A percentile compares a stretch with the other conserved stretches of the same genome.
These are phyloP conservation scores for Eutrigla gurnardus DNA, from an alignment of 2,797 vertebrate genomes.

Conservation along the genomic window DNA sequence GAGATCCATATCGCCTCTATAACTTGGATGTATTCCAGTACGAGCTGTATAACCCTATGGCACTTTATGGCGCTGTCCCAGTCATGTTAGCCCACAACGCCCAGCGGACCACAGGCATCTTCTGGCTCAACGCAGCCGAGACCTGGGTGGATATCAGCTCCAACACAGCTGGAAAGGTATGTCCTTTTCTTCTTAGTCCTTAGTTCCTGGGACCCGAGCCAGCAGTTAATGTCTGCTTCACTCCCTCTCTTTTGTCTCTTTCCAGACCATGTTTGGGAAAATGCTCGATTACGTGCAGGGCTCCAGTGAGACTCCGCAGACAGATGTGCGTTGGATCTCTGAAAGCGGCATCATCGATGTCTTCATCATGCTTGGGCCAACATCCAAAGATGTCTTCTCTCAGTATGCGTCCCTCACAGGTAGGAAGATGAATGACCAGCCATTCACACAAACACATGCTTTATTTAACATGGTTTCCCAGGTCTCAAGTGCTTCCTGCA, in stretches of 20 bases:
- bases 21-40: conserved; percentile 98
- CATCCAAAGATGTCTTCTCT: conserved; percentile 84
- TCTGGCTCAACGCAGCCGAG: conserved; percentile 96
- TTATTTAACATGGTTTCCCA: not conserved
- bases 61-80: conserved; percentile 92
- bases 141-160: conserved; percentile 97
- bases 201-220: not conserved
- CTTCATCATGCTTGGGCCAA: conserved; percentile 91
- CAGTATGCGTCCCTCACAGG: conserved; percentile 94
- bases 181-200: not conserved
- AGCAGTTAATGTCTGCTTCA: not conserved
- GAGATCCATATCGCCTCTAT: conserved; percentile 94
- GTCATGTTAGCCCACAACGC: conserved; percentile 90
- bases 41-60: conserved; percentile 93
- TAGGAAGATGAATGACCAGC: conserved; percentile 45
- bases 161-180: conserved; percentile 93
- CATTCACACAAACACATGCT: not conserved
- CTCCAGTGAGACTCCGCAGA: conserved; percentile 92
- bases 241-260: conserved; percentile 1
- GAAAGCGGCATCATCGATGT: conserved; percentile 94
- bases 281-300: conserved; percentile 90
- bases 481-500: not conserved
- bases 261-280: conserved; percentile 86
- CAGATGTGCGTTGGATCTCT: conserved; percentile 94
- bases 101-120: conserved; percentile 90